Conservation (phyloP, 1,140 invertebrate genomes). For the Chrysomallon squamiferum region DNA sequence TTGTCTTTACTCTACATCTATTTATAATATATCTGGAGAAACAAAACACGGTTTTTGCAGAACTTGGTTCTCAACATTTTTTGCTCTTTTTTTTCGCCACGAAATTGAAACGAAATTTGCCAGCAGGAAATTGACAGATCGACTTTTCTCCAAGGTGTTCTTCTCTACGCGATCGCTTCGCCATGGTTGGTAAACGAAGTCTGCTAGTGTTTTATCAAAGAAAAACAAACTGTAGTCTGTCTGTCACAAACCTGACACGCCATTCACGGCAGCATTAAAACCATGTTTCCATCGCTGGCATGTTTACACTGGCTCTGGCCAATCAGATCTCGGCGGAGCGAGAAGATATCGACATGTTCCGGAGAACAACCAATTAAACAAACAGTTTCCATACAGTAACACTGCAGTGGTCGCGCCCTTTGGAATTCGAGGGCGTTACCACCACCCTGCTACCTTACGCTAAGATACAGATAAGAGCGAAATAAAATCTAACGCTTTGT, state of each 20-base stretch:
- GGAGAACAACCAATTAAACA: slow-evolving; percentile 1
- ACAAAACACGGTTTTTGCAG: no score
- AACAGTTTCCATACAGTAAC: slow-evolving; percentile 2
- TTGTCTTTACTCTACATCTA: no score
- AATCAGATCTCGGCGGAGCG: neutral
- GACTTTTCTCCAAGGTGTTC: no score
- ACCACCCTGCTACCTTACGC: neutral
- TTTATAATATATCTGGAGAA: no score
- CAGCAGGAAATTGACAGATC: no score
- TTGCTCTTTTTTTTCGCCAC: no score
- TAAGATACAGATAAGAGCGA: neutral
- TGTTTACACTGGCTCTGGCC: slow-evolving; percentile 1
- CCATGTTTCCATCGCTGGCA: neutral
- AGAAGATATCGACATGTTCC: neutral
- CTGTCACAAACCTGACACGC: slow-evolving; percentile 6
- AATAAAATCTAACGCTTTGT: neutral
- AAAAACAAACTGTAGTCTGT: slow-evolving; percentile 2
- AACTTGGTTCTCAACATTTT: no score
- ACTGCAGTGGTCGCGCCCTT: neutral
- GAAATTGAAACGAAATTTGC: no score
- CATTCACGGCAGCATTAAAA: slow-evolving; percentile 3
- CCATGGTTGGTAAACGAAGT: neutral
- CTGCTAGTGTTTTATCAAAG: slow-evolving; percentile 7
- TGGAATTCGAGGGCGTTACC: neutral
- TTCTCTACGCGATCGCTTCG: no score